Evolutionary conservation across 2,797 vertebrate genomes (phyloP).

Genomic region (Macropus fuliginosus): DNA sequence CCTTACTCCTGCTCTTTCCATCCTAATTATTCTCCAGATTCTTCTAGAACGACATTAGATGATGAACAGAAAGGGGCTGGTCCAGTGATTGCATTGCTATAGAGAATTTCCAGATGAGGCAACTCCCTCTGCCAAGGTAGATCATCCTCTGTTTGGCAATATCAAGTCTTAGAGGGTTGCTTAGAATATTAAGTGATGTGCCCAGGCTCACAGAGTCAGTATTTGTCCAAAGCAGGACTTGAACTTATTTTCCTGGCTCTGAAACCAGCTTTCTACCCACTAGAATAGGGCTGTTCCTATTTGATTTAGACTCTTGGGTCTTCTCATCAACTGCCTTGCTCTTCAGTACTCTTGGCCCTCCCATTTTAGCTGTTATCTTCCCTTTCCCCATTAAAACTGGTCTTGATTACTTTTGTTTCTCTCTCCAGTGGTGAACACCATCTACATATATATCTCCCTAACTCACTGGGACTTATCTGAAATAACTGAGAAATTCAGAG

Average conservation of each 20-base stretch:
- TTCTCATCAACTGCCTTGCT: not conserved
- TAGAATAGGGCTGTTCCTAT: not conserved
- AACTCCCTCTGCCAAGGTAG: not conserved
- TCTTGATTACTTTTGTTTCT: not conserved
- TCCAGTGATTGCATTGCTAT: not conserved
- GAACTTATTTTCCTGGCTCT: not conserved
- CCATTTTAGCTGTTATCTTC: not conserved
- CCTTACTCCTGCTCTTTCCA: constrained; percentile 36
- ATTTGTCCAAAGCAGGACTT: not conserved
- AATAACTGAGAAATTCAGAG: not conserved
- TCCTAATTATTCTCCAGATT: constrained; percentile 67
- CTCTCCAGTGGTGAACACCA: not conserved
- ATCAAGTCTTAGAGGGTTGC: not conserved
- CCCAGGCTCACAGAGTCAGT: not conserved
- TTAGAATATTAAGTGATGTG: not conserved
- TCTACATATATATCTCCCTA: too few relatives aligned
- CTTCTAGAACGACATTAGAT: constrained; percentile 62
- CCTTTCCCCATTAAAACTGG: not conserved
- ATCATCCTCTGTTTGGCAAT: not conserved
- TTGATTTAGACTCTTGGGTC: not conserved
- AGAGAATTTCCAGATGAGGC: not conserved
- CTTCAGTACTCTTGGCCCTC: not conserved
- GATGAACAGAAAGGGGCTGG: constrained; percentile 29
- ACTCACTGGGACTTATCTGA: too few relatives aligned
- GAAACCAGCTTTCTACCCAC: not conserved